Base-by-base conservation (phyloP, 2,113 vertebrate genomes). In the Vulpes vulpes region DNA sequence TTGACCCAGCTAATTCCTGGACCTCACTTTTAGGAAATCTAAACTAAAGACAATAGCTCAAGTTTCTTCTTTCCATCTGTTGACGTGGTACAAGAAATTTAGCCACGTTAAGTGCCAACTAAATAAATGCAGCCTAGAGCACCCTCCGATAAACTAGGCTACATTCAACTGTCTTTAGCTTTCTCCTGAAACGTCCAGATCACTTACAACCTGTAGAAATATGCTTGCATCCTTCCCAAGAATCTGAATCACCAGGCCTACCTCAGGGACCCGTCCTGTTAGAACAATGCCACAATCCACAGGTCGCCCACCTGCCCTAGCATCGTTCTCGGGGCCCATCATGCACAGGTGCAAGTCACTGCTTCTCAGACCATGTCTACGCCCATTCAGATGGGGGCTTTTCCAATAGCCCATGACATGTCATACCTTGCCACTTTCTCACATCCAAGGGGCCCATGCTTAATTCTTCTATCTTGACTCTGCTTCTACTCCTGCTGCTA, bases 41-140 rank as follows among this genome's bases (percentile, higher is more conserved):
- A 16, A 91, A 91, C 91, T 74, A 76, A 85, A 95, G 88, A 79
- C 57, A 76, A 32, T n/a, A 49, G 71, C 65, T 93, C 82, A 60
- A 20, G 17, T 55, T 87, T 87, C 49, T 96, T n/a, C 57, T 69
- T 80, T 60, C 19, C 51, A 65, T 89, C 55, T 71, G 11, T 74
- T 86, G 43, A 10, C 16, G 32, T 14, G 17, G n/a, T 49, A 69
- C 59, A 87, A 95, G 20, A 97, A 93, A 62, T 79, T 49, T 67
- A 43, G 60, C 67, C 79, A 93, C 55, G 14, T 81, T 80, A 91
- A 79, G 11, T 30, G 25, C 43, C 81, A 83, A 88, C 74, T 57
- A 6, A 53, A 69, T 43, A 51, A 83, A 80, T 35, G 32, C 15
- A 89, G 23, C 11, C 7, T 76, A 79, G 19, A 53, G 1, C 25